A percentile compares a stretch with the other conserved stretches of the same genome.
phyloP scores from a whole-genome alignment of 2,797 vertebrate genomes.

The Acropternis orthonyx region DNA sequence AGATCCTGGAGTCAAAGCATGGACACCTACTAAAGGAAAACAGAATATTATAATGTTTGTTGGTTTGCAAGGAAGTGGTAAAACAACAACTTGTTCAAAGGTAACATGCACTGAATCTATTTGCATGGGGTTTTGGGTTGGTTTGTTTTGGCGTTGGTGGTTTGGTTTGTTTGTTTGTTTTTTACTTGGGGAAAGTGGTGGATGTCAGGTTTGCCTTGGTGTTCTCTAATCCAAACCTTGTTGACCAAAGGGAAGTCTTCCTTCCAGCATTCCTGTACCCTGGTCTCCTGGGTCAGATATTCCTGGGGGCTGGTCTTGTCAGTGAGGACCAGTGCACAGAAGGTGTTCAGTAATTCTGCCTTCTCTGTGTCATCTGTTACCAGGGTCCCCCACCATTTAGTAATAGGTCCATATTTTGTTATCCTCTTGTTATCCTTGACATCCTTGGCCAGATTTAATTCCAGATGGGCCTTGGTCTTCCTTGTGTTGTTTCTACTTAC shows the following conservation, averaged over 20 bases:
- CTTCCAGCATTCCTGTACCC: too few relatives aligned
- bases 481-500: neutral
- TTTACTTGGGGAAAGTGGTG: neutral
- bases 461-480: neutral
- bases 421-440: neutral
- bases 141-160: neutral
- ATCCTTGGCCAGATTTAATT: neutral
- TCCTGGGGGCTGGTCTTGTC: too few relatives aligned
- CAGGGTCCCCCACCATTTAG: too few relatives aligned
- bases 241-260: too few relatives aligned
- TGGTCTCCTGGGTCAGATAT: too few relatives aligned
- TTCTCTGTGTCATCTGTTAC: too few relatives aligned
- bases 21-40: slow-evolving; percentile 98
- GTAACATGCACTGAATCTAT: slow-evolving; percentile 68
- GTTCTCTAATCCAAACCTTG: too few relatives aligned
- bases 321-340: too few relatives aligned
- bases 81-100: slow-evolving; percentile 98
- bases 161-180: neutral
- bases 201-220: too few relatives aligned
- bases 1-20: slow-evolving; percentile 98
- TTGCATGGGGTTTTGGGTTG: neutral
- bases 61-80: slow-evolving; percentile 95
- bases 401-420: too few relatives aligned
- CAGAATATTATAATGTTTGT: slow-evolving; percentile 99
- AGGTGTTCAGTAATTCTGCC: too few relatives aligned